These are phyloP conservation scores for Antedon mediterranea DNA, from an alignment of 53 echinoderm and acorn worm genomes.

Conservation along the genomic window DNA sequence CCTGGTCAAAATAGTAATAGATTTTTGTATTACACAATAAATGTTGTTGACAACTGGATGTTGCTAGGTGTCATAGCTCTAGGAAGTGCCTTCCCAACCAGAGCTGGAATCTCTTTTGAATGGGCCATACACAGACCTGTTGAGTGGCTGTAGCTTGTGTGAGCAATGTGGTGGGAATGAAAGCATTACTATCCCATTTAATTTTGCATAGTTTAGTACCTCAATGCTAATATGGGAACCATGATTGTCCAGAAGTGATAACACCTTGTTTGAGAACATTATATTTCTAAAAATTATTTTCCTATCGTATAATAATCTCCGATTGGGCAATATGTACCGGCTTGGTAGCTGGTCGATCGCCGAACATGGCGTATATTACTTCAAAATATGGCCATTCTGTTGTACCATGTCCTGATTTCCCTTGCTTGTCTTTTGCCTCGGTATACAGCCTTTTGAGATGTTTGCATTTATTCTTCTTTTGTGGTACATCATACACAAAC, in stretches of 20 bases:
- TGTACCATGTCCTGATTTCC: background rate
- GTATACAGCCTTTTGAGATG: background rate
- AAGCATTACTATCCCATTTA: background rate
- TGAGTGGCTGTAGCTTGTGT: background rate
- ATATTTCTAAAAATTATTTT: no score
- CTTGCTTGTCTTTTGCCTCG: background rate
- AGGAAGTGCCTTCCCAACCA: constrained; percentile 9
- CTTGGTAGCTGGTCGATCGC: background rate
- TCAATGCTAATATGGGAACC: background rate
- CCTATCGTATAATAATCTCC: no score
- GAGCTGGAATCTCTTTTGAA: background rate
- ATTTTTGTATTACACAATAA: no score
- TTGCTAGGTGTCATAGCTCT: constrained; percentile 4
- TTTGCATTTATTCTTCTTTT: background rate
- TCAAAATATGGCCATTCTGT: background rate
- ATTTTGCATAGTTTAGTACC: background rate
- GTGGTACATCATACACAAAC: background rate
- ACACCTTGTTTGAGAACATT: background rate
- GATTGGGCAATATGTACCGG: background rate
- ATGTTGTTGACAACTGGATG: no score
- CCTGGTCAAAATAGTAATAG: no score
- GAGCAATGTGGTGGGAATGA: background rate
- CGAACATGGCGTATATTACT: background rate
- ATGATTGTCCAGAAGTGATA: constrained; percentile 8
- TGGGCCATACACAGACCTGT: background rate